Percentiles rank a stretch among this genome's conserved stretches.
Evolutionary conservation across 2,113 vertebrate species (phyloP).

Genomic region (Varanus komodoensis): DNA sequence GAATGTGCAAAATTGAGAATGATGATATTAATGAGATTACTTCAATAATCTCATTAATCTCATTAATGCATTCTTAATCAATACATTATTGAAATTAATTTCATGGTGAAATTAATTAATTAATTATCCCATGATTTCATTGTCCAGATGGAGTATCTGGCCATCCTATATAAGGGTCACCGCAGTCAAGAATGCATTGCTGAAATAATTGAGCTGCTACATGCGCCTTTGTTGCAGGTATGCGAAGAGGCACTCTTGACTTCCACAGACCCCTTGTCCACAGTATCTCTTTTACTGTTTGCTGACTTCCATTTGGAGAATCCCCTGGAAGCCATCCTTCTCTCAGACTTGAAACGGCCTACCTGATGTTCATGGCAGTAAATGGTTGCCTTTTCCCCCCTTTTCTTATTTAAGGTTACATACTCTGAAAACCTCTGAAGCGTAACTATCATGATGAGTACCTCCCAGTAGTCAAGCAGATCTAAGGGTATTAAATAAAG

Average conservation of each 20-base stretch:
- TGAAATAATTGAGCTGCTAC: constrained; percentile 16
- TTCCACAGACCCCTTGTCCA: neutral
- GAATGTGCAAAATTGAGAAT: neutral
- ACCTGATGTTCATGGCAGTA: constrained; percentile 5
- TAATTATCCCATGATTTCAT: neutral
- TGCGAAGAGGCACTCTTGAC: neutral
- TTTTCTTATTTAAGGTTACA: constrained; percentile 12
- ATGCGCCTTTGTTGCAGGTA: constrained; percentile 1
- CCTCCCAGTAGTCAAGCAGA: neutral
- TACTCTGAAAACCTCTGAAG: constrained; percentile 19
- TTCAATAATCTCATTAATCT: constrained; percentile 15
- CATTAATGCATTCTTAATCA: too few relatives aligned
- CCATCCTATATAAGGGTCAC: too few relatives aligned
- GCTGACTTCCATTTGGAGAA: neutral
- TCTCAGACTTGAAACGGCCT: neutral
- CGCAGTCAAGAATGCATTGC: neutral
- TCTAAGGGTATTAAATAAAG: constrained; percentile 37
- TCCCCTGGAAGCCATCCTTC: constrained; percentile 14
- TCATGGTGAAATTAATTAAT: too few relatives aligned
- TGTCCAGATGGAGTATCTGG: constrained; percentile 1
- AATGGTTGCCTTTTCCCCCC: constrained; percentile 6
- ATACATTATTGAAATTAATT: too few relatives aligned
- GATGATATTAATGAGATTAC: neutral
- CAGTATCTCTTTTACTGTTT: constrained; percentile 18
- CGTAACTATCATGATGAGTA: constrained; percentile 27